phyloP scores from a whole-genome alignment of 1,140 invertebrate species.

The Meloidogyne floridensis region DNA sequence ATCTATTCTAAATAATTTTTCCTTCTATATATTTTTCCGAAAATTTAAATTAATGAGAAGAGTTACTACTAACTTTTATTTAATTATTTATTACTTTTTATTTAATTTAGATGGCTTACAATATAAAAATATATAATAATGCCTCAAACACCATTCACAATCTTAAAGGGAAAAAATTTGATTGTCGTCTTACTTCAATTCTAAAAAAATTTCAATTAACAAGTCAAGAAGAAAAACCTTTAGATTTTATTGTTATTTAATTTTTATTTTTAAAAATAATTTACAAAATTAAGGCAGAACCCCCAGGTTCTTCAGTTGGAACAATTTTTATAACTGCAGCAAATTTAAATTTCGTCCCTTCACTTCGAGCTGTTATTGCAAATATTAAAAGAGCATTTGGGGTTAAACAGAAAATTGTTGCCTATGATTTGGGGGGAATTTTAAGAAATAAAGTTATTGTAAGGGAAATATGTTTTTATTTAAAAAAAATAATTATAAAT shows the following conservation, averaged over 20 bases:
- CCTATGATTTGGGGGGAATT: conserved; percentile 14
- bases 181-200: conserved; percentile 3
- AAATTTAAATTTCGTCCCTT: not conserved
- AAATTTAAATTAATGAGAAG: not conserved
- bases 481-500: not conserved
- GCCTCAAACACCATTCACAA: not conserved
- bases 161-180: not conserved
- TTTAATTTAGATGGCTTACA: not conserved
- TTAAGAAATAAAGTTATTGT: conserved; percentile 4
- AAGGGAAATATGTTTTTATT: not conserved
- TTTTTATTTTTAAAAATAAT: not conserved
- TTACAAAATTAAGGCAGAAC: conserved; percentile 1
- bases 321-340: conserved; percentile 5
- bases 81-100: not conserved
- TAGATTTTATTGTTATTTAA: conserved; percentile 1
- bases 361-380: conserved; percentile 2
- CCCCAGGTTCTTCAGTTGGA: not conserved
- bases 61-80: not conserved
- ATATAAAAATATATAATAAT: not conserved
- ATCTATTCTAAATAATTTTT: no score
- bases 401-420: conserved; percentile 9
- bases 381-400: conserved; percentile 17
- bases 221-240: not conserved
- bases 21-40: not conserved
- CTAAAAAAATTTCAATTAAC: not conserved